Evolutionary conservation across 2,797 vertebrate genomes (phyloP), one percentile per base, ranked within the genome.

Genomic region (Pipistrellus nathusii): DNA sequence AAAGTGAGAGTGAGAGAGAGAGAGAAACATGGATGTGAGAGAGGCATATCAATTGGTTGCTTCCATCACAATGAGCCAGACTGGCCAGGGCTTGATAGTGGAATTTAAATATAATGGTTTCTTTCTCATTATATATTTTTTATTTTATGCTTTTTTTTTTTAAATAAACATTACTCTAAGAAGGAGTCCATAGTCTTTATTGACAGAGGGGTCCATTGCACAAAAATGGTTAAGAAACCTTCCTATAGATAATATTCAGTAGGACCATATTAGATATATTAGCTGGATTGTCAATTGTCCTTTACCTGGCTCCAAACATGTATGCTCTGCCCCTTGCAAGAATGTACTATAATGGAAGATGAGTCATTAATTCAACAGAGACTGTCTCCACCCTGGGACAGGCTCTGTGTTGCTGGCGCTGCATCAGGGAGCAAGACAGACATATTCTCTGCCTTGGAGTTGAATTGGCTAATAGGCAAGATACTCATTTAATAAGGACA

Each of bases 121-220:
- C 69, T 38, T 89, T 78, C 53, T 23, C 69, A 30, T 86, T 83
- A 9, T 78, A 13, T 73, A n/a, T 84, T 15, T 85, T 53, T 91
- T 64, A 76, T 84, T 84, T 75, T 64, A 85, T 69, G 25, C 15
- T 59, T 85, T 85, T 86, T 86, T 86, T n/a, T n/a, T n/a, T n/a
- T n/a, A n/a, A n/a, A 82, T 77, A 84, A 91, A 44, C 17, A 53
- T 72, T 68, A 73, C 87, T 71, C 20, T 25, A 80, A 62, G 62
- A 64, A 69, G 38, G 46, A 18, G 6, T 66, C 73, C 38, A 57
- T 35, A 48, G 21, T 82, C 32, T 73, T 94, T 20, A 75, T 64
- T 83, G 86, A 86, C 30, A 81, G 27, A 77, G 32, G 53, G 30
- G 32, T 53, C 38, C 14, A 9, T 25, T 57, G 20, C 69, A 72